phyloP scores from a whole-genome alignment of 2,113 vertebrate species.

The Cairina moschata region DNA sequence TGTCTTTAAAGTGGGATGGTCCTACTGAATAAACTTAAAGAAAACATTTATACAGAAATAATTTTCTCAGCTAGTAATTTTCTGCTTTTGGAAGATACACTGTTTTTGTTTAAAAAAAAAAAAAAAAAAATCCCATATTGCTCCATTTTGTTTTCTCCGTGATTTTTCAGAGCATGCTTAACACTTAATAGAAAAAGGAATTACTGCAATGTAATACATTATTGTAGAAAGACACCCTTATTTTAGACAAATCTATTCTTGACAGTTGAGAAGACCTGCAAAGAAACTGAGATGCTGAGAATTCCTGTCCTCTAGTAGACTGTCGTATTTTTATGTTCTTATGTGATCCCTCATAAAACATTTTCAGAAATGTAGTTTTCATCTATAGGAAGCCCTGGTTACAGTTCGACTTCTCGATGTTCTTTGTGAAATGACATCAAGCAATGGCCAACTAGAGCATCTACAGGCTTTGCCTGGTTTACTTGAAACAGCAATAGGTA shows the following conservation, averaged over 20 bases:
- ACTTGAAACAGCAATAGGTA: constrained; percentile 86
- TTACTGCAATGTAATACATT: neutral
- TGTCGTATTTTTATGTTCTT: neutral
- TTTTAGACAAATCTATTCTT: neutral
- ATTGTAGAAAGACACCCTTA: neutral
- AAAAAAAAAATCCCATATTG: constrained; percentile 45
- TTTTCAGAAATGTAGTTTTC: constrained; percentile 30
- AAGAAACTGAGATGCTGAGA: neutral
- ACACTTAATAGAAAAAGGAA: neutral
- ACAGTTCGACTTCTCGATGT: constrained; percentile 87
- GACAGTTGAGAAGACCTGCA: neutral
- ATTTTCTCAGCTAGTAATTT: constrained; percentile 73
- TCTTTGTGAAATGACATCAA: constrained; percentile 93
- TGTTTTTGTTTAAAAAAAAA: constrained; percentile 56
- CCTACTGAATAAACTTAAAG: constrained; percentile 51
- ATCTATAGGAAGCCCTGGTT: constrained; percentile 83
- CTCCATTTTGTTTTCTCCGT: constrained; percentile 28
- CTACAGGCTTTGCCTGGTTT: constrained; percentile 87
- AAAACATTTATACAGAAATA: constrained; percentile 71
- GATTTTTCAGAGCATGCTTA: constrained; percentile 14
- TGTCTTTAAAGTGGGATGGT: constrained; percentile 62
- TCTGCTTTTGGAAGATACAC: constrained; percentile 62
- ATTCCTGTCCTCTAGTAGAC: neutral
- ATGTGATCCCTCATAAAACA: neutral
- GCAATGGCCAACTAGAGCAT: constrained; percentile 77